Percentiles rank a stretch among this genome's conserved stretches.
These are phyloP conservation scores for Hormaphis cornu DNA, from an alignment of 1,140 invertebrate species.

Conservation along the genomic window DNA sequence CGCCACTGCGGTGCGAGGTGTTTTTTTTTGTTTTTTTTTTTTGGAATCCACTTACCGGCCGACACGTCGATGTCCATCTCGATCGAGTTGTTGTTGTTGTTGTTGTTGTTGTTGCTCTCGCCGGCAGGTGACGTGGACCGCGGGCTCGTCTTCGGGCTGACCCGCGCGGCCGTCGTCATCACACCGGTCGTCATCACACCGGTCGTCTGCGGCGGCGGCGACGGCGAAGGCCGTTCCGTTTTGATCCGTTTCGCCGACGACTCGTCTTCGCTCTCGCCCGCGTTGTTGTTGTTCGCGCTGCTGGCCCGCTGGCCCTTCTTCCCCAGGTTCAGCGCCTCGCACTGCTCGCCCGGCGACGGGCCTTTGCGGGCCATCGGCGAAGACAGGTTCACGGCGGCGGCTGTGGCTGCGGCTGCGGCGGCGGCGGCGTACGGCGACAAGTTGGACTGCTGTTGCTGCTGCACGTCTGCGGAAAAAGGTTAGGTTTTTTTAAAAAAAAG, in stretches of 20 bases:
- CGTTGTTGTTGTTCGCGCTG: slow-evolving; percentile 19
- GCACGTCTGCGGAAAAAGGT: background rate
- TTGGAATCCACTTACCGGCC: background rate
- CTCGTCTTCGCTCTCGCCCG: background rate
- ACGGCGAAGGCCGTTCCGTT: background rate
- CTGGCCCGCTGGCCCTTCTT: background rate
- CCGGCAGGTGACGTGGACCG: background rate
- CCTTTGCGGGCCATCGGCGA: background rate
- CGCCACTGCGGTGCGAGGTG: too few relatives aligned
- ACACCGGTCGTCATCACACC: too few relatives aligned
- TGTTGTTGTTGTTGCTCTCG: background rate
- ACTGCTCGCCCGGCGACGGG: background rate
- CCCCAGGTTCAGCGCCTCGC: slow-evolving; percentile 6
- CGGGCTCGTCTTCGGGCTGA: too few relatives aligned
- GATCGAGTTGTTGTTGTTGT: background rate
- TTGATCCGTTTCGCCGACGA: background rate
- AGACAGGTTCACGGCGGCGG: background rate
- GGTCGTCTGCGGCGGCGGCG: too few relatives aligned
- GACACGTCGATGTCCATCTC: slow-evolving; percentile 20
- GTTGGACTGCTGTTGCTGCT: background rate
- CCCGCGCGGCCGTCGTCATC: too few relatives aligned
- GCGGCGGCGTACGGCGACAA: background rate
- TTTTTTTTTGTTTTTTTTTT: too few relatives aligned
- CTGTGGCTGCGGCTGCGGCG: background rate
- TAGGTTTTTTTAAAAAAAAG: too few relatives aligned